A percentile compares a stretch with the other conserved stretches of the same genome.
Conservation (phyloP, 2,888 invertebrate genomes). For the Leuctra nigra region DNA sequence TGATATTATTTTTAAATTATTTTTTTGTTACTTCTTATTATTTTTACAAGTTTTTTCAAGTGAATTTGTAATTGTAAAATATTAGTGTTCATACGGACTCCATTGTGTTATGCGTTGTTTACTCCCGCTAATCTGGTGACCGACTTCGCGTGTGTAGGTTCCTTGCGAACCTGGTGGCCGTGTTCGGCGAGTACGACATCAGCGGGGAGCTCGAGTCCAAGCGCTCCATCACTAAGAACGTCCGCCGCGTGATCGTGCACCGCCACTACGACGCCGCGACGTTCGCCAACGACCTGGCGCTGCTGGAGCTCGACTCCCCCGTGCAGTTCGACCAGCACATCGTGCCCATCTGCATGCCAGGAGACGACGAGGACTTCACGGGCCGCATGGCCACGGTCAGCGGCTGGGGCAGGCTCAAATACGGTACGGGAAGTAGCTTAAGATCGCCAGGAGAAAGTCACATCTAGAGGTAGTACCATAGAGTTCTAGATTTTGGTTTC, state of each 20-base stretch:
- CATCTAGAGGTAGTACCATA: too few relatives aligned
- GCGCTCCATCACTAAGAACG: constrained; percentile 72
- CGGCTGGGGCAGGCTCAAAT: constrained; percentile 88
- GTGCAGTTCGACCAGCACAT: constrained; percentile 81
- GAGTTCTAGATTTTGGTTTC: too few relatives aligned
- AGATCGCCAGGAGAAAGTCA: too few relatives aligned
- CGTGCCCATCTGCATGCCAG: constrained; percentile 88
- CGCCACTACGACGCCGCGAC: constrained; percentile 83
- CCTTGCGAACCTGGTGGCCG: constrained; percentile 81
- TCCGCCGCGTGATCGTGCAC: constrained; percentile 81
- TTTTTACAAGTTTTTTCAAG: not conserved
- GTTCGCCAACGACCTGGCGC: constrained; percentile 85
- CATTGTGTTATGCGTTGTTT: not conserved
- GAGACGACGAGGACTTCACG: constrained; percentile 66
- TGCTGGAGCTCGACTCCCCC: constrained; percentile 76
- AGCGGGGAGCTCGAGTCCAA: constrained; percentile 75
- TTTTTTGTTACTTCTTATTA: not conserved
- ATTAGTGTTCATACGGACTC: too few relatives aligned
- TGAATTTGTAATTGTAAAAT: too few relatives aligned
- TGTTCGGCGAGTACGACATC: constrained; percentile 87
- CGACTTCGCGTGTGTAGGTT: too few relatives aligned
- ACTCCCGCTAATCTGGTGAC: too few relatives aligned
- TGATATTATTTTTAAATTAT: not conserved
- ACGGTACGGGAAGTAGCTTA: constrained; percentile 59
- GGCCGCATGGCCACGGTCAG: constrained; percentile 84